phyloP scores from a whole-genome alignment of 2,797 vertebrate species.

The Agapornis canus region DNA sequence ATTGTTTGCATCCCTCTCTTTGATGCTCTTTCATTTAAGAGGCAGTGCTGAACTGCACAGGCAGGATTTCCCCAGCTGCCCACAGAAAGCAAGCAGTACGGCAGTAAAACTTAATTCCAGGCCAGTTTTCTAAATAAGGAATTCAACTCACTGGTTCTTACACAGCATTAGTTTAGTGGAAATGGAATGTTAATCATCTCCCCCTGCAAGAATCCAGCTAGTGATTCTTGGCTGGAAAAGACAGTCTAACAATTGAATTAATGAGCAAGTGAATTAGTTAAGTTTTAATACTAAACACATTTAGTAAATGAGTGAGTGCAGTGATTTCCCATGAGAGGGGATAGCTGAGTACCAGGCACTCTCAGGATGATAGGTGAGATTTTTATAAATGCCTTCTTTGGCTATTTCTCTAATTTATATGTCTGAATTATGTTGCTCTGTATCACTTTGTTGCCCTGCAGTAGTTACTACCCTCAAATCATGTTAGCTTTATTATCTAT shows the following conservation, averaged over 20 bases:
- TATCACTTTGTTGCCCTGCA: neutral
- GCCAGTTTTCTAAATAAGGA: neutral
- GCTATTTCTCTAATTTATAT: neutral
- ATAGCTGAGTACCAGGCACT: neutral
- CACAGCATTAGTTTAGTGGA: neutral
- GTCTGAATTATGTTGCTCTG: neutral
- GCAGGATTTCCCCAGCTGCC: neutral
- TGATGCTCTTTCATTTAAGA: neutral
- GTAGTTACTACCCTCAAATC: neutral
- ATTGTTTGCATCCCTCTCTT: neutral
- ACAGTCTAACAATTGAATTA: neutral
- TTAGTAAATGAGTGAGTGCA: neutral
- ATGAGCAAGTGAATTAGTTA: neutral
- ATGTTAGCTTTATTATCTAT: neutral
- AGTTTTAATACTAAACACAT: neutral
- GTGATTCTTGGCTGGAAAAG: neutral
- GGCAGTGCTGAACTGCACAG: neutral
- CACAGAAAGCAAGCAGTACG: neutral
- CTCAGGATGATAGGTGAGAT: neutral
- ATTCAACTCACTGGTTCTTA: neutral
- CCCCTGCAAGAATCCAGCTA: neutral
- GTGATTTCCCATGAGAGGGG: neutral
- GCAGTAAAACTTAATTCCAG: neutral
- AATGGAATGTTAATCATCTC: neutral
- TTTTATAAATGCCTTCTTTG: neutral